These are phyloP conservation scores for Stictocephala bisonia DNA, from an alignment of 2,888 invertebrate genomes.

Conservation along the genomic window DNA sequence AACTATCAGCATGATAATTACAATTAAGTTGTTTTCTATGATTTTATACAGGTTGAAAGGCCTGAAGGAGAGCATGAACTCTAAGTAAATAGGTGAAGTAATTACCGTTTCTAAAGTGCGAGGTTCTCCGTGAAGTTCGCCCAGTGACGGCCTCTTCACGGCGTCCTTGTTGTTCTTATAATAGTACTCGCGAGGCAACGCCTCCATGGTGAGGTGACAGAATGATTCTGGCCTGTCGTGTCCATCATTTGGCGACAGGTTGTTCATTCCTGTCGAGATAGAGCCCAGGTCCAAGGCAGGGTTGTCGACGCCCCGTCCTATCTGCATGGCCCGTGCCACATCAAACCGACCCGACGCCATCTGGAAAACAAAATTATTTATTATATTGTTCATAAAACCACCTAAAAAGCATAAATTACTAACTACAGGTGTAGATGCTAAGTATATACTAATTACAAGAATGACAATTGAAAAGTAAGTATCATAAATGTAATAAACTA, in stretches of 20 bases:
- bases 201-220: slow-evolving; percentile 80
- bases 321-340: slow-evolving; percentile 46
- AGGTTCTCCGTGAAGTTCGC: slow-evolving; percentile 79
- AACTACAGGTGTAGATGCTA: too few species aligned
- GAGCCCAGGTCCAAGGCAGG: slow-evolving; percentile 44
- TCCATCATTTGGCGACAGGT: slow-evolving; percentile 7
- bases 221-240: slow-evolving; percentile 67
- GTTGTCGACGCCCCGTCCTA: slow-evolving; percentile 51
- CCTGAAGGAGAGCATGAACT: too few species aligned
- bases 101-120: slow-evolving; percentile 19
- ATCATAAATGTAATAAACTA: too few species aligned
- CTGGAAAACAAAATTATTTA: too few species aligned
- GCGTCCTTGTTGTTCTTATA: slow-evolving; percentile 83
- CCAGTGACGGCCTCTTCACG: slow-evolving; percentile 83
- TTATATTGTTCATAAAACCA: too few species aligned
- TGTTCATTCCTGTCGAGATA: neutral
- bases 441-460: too few species aligned
- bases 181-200: slow-evolving; percentile 83
- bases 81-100: too few species aligned
- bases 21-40: too few species aligned
- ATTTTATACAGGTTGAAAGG: too few species aligned
- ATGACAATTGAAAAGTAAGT: too few species aligned
- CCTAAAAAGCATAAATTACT: too few species aligned
- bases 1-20: too few species aligned
- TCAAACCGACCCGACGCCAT: slow-evolving; percentile 45